Percentiles rank a stretch among this genome's conserved stretches.
These are phyloP conservation scores for Alcis repandata DNA, from an alignment of 2,888 invertebrate genomes.

Conservation along the genomic window DNA sequence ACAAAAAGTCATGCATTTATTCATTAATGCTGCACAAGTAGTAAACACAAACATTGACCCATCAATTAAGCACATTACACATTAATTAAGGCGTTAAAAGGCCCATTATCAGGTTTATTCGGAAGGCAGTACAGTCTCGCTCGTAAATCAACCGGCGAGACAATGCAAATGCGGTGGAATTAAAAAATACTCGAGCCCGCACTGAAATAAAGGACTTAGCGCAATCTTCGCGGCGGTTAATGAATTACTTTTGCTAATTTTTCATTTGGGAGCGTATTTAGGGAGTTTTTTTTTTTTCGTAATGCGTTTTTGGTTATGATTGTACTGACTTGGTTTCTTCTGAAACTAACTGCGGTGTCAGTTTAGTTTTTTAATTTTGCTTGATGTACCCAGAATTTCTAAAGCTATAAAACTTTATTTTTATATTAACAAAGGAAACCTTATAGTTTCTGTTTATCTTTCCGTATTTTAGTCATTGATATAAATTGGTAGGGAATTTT, in stretches of 20 bases:
- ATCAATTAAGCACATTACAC: constrained; percentile 71
- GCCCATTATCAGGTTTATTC: constrained; percentile 79
- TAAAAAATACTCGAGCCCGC: constrained; percentile 82
- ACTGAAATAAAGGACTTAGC: constrained; percentile 81
- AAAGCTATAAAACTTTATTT: too few species aligned
- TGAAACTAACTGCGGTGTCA: too few species aligned
- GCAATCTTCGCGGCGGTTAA: constrained; percentile 82
- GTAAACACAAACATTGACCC: constrained; percentile 35
- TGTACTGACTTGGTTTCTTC: too few species aligned
- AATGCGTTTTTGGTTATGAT: not conserved
- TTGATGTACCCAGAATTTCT: too few species aligned
- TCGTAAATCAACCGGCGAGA: constrained; percentile 79
- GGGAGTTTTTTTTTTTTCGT: constrained; percentile 12
- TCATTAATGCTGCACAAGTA: constrained; percentile 18
- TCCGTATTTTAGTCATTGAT: too few species aligned
- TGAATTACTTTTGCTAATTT: constrained; percentile 85
- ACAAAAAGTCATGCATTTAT: constrained; percentile 3
- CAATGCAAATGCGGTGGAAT: constrained; percentile 83
- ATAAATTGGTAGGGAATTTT: too few species aligned
- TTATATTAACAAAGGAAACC: too few species aligned
- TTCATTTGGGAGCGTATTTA: constrained; percentile 63
- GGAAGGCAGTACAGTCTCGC: constrained; percentile 52
- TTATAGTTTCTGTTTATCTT: too few species aligned
- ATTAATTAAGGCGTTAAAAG: constrained; percentile 81
- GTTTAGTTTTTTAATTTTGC: too few species aligned